These are phyloP conservation scores for Phania funesta DNA, from an alignment of 2,888 invertebrate species.

Conservation along the genomic window DNA sequence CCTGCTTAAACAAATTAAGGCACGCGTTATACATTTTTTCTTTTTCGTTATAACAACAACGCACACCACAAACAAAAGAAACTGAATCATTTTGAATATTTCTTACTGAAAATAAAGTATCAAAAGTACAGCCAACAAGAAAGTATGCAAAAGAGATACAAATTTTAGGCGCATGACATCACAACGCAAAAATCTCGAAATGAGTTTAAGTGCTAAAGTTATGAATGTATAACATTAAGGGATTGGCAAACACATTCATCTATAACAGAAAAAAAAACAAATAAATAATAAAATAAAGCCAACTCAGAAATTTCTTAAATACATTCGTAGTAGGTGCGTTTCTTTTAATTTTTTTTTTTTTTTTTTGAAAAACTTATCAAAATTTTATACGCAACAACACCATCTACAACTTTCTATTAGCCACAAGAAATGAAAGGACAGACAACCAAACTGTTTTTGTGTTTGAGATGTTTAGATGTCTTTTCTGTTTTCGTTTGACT, in stretches of 20 bases:
- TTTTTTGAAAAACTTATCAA: neutral
- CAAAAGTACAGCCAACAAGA: too few relatives aligned
- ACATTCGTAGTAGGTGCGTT: conserved; percentile 61
- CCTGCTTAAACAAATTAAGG: conserved; percentile 57
- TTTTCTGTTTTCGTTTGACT: conserved; percentile 33
- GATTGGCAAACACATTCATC: conserved; percentile 66
- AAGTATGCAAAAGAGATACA: conserved; percentile 8
- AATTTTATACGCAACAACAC: conserved; percentile 46
- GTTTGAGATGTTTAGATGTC: conserved; percentile 34
- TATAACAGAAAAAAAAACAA: conserved; percentile 29
- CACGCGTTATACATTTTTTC: conserved; percentile 56
- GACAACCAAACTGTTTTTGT: conserved; percentile 36
- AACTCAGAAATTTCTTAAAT: conserved; percentile 34
- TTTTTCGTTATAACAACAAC: neutral
- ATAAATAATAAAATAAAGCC: neutral
- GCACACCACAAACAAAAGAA: conserved; percentile 10
- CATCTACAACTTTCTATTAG: conserved; percentile 52
- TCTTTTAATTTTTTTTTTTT: neutral
- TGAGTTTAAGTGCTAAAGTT: conserved; percentile 53
- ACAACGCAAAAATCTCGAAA: conserved; percentile 65
- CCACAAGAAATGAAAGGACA: neutral
- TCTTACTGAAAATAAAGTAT: neutral
- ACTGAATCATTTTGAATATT: conserved; percentile 44
- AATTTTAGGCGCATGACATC: conserved; percentile 65
- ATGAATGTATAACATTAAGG: conserved; percentile 55